Base-by-base conservation (phyloP, 2,113 vertebrate genomes). In the Ascaphus truei region DNA sequence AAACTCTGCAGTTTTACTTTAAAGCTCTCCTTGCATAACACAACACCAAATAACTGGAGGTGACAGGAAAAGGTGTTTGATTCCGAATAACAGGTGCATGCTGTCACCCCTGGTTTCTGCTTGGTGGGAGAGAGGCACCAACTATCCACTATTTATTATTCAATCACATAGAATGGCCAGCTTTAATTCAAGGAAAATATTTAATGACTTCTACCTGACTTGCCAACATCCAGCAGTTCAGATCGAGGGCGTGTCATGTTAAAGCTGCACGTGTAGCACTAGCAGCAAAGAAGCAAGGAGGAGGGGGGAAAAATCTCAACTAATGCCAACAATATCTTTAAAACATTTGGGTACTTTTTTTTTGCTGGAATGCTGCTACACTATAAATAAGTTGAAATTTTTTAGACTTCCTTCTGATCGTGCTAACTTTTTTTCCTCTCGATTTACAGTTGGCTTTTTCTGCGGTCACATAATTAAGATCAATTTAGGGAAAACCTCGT, bases 401-500 rank as follows among this genome's bases (percentile, higher is more conserved):
- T 25, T 58, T 39, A 23, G 29, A 45, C 37, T 31, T 31, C 39
- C 39, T 47, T 16, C 58, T 20, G 39, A 45, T 45, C 8, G 16
- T 61, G 39, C 39, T 45, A 20, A 30, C 58, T 20, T 47, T 58
- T 37, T 58, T 58, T 13, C 34, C 15, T 26, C 56, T 58, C 16
- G 1, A 10, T 47, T 15, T 61, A 27, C 41, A 45, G 37, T n/a
- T 8, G 9, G 18, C 18, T 45, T 61, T 43, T 61, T 61, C 39
- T 61, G 58, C 31, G 58, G 39, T 47, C 58, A 47, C 58, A 61
- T 61, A 61, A 61, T 61, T 47, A 45, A 61, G 47, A 61, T 61
- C 58, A 61, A 61, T 61, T 61, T 61, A 45, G 26, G 26, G 58
- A 61, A 61, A 61, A 61, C 47, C 58, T 61, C 58, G 30, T 61